phyloP scores from a whole-genome alignment of 2,888 invertebrate species.

The Anticlea derivata region DNA sequence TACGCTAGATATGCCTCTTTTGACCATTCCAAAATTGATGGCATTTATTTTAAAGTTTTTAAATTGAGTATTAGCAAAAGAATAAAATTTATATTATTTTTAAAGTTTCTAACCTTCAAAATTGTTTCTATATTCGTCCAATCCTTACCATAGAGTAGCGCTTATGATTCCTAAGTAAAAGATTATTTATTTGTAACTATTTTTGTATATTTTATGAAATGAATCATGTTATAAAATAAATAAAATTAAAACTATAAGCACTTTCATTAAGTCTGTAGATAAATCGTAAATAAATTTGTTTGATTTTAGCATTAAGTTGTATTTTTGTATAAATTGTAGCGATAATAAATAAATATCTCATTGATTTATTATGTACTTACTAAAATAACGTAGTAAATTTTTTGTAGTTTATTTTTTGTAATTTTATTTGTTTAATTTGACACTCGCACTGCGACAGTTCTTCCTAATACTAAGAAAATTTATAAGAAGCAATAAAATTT shows the following conservation, averaged over 20 bases:
- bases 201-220: conserved; percentile 71
- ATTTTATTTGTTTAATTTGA: conserved; percentile 58
- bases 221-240: conserved; percentile 52
- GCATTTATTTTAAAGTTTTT: conserved; percentile 2
- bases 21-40: not conserved
- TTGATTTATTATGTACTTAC: conserved; percentile 55
- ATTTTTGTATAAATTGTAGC: conserved; percentile 76
- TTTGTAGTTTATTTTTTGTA: conserved; percentile 63
- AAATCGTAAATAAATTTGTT: conserved; percentile 59
- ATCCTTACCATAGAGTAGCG: conserved; percentile 53
- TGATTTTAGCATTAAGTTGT: conserved; percentile 46
- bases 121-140: conserved; percentile 40
- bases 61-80: not conserved
- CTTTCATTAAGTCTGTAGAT: conserved; percentile 79
- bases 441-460: conserved; percentile 77
- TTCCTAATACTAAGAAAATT: conserved; percentile 80
- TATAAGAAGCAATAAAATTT: conserved; percentile 80
- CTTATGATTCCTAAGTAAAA: conserved; percentile 70
- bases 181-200: conserved; percentile 81
- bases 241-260: conserved; percentile 55
- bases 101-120: conserved; percentile 2
- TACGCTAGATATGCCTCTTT: conserved; percentile 1
- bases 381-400: conserved; percentile 60
- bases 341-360: conserved; percentile 70
- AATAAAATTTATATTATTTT: conserved; percentile 9